These are phyloP conservation scores for Hylaea fasciaria DNA, from an alignment of 2,888 invertebrate species.

Conservation along the genomic window DNA sequence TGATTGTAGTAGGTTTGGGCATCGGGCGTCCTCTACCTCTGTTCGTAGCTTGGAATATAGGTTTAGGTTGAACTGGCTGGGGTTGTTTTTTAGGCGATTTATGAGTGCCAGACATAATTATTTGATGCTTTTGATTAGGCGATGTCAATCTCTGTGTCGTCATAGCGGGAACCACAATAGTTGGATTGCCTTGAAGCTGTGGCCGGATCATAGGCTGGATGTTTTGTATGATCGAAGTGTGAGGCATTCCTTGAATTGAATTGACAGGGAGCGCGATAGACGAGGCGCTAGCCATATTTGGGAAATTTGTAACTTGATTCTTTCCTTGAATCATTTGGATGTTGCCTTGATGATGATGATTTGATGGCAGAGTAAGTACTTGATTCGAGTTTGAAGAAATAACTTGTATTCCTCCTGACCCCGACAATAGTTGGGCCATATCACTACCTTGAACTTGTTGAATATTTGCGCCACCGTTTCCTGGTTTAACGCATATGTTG, in stretches of 20 bases:
- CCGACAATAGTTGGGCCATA: slow-evolving; percentile 77
- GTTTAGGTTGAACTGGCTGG: slow-evolving; percentile 77
- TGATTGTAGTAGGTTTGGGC: slow-evolving; percentile 78
- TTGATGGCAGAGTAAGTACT: slow-evolving; percentile 76
- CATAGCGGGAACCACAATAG: slow-evolving; percentile 78
- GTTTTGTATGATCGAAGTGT: slow-evolving; percentile 78
- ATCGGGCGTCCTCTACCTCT: slow-evolving; percentile 77
- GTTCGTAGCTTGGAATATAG: slow-evolving; percentile 77
- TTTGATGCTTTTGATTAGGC: slow-evolving; percentile 79
- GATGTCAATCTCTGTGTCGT: slow-evolving; percentile 75
- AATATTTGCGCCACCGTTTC: slow-evolving; percentile 68
- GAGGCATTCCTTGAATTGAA: slow-evolving; percentile 79
- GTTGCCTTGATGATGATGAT: slow-evolving; percentile 71
- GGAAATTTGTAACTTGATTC: slow-evolving; percentile 76
- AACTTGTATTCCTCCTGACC: slow-evolving; percentile 80
- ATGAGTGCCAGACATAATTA: slow-evolving; percentile 70
- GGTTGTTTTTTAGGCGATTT: slow-evolving; percentile 82
- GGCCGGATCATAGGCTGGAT: slow-evolving; percentile 82
- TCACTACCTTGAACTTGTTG: slow-evolving; percentile 79
- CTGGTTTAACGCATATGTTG: slow-evolving; percentile 81
- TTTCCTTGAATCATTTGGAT: slow-evolving; percentile 77
- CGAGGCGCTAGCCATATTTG: slow-evolving; percentile 80
- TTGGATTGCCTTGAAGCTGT: slow-evolving; percentile 78
- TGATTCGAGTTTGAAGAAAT: slow-evolving; percentile 83
- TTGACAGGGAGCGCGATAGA: slow-evolving; percentile 81